Percentiles rank a stretch among this genome's conserved stretches.
These are phyloP conservation scores for Orthonychiurus folsomi DNA, from an alignment of 2,888 invertebrate genomes.

Conservation along the genomic window DNA sequence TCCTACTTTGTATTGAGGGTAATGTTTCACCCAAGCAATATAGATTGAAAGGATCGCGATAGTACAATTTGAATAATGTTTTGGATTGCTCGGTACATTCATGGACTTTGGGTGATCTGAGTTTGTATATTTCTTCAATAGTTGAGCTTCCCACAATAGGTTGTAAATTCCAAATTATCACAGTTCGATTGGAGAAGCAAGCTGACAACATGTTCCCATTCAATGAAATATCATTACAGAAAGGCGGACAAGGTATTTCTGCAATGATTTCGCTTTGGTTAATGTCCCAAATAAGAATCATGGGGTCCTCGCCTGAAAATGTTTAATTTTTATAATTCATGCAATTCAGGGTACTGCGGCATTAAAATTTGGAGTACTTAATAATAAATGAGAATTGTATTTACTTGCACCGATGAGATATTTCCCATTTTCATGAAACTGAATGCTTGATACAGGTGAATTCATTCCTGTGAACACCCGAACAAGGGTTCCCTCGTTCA, in stretches of 20 bases:
- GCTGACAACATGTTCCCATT: conserved; percentile 57
- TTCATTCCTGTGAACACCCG: conserved; percentile 71
- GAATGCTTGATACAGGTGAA: conserved; percentile 61
- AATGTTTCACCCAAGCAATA: not conserved
- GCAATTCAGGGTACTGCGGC: not conserved
- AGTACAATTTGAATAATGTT: conserved; percentile 21
- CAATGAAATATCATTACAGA: conserved; percentile 33
- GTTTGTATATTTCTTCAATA: not conserved
- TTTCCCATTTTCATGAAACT: conserved; percentile 77
- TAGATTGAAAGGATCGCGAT: not conserved
- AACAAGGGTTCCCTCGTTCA: conserved; percentile 70
- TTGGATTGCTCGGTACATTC: conserved; percentile 6
- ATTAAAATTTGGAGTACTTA: not conserved
- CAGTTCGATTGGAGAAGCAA: conserved; percentile 56
- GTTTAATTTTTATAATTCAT: conserved; percentile 10
- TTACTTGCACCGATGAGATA: conserved; percentile 73
- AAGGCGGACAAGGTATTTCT: conserved; percentile 51
- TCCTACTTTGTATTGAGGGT: not conserved
- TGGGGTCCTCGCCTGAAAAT: conserved; percentile 56
- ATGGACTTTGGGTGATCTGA: conserved; percentile 1
- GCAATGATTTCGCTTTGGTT: conserved; percentile 55
- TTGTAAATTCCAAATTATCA: conserved; percentile 56
- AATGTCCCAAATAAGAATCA: conserved; percentile 65
- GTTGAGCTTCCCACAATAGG: conserved; percentile 23
- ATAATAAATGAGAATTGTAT: not conserved